Evolutionary conservation across 2,797 vertebrate genomes (phyloP).

Genomic region (Gallinago solitaria): DNA sequence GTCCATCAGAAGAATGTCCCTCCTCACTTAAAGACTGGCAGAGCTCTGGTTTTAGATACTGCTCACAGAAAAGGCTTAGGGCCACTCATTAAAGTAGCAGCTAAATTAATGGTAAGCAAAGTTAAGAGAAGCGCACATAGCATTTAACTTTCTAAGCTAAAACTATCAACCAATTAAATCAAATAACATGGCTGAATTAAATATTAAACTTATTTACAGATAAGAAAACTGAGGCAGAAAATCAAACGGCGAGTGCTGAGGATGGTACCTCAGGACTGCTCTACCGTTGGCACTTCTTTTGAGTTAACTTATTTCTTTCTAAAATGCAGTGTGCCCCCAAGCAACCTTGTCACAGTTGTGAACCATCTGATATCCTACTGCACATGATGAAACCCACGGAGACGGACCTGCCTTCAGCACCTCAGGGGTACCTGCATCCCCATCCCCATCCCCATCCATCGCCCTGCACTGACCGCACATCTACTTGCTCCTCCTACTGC

Average conservation of each 20-base stretch:
- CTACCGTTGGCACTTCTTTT: neutral
- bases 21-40: constrained; percentile 10
- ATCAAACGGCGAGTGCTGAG: neutral
- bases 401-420: fast-evolving
- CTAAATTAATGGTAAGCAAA: constrained; percentile 37
- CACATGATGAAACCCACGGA: neutral
- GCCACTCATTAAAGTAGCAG: constrained; percentile 16
- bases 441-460: neutral
- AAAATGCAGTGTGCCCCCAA: neutral
- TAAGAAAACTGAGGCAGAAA: constrained; percentile 2
- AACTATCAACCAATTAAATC: constrained; percentile 37
- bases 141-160: constrained; percentile 33
- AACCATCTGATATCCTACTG: neutral
- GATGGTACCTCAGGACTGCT: neutral
- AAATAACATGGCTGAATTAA: neutral
- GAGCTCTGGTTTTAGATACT: constrained; percentile 32
- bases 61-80: constrained; percentile 19
- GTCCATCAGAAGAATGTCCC: neutral
- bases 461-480: neutral
- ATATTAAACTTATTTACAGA: constrained; percentile 47
- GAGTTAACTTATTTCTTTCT: neutral
- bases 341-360: neutral
- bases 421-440: neutral
- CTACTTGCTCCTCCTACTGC: fast-evolving
- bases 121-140: constrained; percentile 11